A percentile compares a stretch with the other conserved stretches of the same genome.
These are phyloP conservation scores for Cariama cristata DNA, from an alignment of 2,113 vertebrate species.

Conservation along the genomic window DNA sequence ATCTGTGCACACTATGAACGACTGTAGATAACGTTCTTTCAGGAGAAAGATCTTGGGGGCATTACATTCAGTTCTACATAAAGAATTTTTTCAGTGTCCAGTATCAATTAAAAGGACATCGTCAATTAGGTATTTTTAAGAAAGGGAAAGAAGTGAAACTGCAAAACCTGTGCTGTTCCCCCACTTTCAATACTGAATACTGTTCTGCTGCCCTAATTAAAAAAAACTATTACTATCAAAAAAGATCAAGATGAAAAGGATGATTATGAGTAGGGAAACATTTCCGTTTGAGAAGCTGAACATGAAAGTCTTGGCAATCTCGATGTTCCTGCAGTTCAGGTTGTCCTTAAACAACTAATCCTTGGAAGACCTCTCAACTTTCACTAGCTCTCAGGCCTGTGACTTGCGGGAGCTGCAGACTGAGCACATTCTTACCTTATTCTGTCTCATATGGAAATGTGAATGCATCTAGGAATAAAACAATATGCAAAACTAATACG, in stretches of 20 bases:
- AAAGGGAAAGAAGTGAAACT: neutral
- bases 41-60: neutral
- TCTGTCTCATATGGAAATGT: neutral
- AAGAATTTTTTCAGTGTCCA: neutral
- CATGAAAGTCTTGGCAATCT: neutral
- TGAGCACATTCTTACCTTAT: rapidly evolving
- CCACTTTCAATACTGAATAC: neutral
- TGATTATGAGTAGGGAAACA: neutral
- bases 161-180: neutral
- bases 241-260: neutral
- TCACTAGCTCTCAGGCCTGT: neutral
- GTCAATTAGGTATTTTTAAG: neutral
- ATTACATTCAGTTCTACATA: neutral
- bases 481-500: neutral
- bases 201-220: neutral
- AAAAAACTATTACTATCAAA: neutral
- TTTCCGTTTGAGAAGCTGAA: neutral
- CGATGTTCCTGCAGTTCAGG: neutral
- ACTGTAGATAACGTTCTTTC: neutral
- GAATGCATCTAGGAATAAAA: neutral
- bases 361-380: neutral
- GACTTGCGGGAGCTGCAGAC: neutral
- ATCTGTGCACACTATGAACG: neutral
- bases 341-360: neutral
- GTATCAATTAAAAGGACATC: neutral